phyloP scores from a whole-genome alignment of 2,797 vertebrate genomes.

The Philypnodon macrostomus region DNA sequence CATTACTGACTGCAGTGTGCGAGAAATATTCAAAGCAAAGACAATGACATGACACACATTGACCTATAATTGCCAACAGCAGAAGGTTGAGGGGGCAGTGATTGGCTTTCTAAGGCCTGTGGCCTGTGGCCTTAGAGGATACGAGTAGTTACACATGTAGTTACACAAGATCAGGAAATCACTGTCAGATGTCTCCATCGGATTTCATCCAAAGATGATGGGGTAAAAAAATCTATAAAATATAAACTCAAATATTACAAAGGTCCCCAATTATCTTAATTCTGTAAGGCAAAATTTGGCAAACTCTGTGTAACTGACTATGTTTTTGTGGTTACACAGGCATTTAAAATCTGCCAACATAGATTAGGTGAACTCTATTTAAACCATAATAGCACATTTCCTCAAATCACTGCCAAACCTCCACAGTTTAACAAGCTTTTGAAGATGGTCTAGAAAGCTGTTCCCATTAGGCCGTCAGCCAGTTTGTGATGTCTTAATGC shows the following conservation, averaged over 20 bases:
- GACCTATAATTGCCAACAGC: slow-evolving; percentile 76
- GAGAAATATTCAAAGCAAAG: slow-evolving; percentile 42
- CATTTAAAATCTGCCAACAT: slow-evolving; percentile 66
- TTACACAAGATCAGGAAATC: slow-evolving; percentile 65
- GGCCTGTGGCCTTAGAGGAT: slow-evolving; percentile 63
- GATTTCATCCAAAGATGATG: slow-evolving; percentile 2
- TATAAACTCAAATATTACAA: slow-evolving; percentile 10
- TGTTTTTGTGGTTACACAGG: slow-evolving; percentile 58
- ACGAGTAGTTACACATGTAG: slow-evolving; percentile 68
- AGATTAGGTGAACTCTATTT: slow-evolving; percentile 74
- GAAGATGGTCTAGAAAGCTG: slow-evolving; percentile 64
- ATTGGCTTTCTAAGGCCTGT: slow-evolving; percentile 55
- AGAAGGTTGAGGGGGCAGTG: slow-evolving; percentile 45
- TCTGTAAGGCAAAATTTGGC: slow-evolving; percentile 20
- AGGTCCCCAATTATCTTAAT: slow-evolving; percentile 34
- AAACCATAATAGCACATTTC: slow-evolving; percentile 71
- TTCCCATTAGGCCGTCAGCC: slow-evolving; percentile 66
- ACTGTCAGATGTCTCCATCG: slow-evolving; percentile 71
- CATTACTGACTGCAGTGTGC: slow-evolving; percentile 38
- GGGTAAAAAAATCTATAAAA: slow-evolving; percentile 10
- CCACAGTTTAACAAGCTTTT: slow-evolving; percentile 68
- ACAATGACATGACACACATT: slow-evolving; percentile 67
- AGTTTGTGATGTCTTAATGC: slow-evolving; percentile 75
- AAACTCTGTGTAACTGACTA: slow-evolving; percentile 44
- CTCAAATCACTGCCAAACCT: slow-evolving; percentile 71